A percentile compares a stretch with the other conserved stretches of the same genome.
phyloP scores from a whole-genome alignment of 1,140 invertebrate genomes.

The Lordiphosa stackelbergi region DNA sequence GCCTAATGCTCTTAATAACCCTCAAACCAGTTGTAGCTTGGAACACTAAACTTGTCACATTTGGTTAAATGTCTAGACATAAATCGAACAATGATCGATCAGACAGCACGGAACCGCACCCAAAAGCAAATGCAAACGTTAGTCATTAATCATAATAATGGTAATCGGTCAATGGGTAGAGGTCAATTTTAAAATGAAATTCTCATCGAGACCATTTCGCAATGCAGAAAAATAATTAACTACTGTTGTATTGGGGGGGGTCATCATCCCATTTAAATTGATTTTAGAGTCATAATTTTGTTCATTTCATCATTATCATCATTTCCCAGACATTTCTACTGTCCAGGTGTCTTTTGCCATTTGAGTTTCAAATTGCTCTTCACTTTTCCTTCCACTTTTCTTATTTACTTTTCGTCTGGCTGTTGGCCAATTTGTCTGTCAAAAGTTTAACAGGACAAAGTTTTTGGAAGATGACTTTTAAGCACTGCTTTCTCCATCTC shows the following conservation, averaged over 20 bases:
- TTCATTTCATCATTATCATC: too few species aligned
- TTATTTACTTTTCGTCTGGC: slow-evolving; percentile 1
- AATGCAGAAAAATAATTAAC: background rate
- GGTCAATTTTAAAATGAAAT: slow-evolving; percentile 11
- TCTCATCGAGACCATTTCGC: too few species aligned
- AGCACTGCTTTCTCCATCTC: background rate
- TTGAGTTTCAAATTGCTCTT: slow-evolving; percentile 5
- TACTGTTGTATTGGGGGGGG: too few species aligned
- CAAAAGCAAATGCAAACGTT: slow-evolving; percentile 7
- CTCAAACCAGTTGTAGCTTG: slow-evolving; percentile 6
- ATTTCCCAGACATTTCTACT: slow-evolving; percentile 1
- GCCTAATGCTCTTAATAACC: slow-evolving; percentile 8
- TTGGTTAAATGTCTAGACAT: slow-evolving; percentile 3
- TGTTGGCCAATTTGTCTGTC: slow-evolving; percentile 8
- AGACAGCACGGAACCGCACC: slow-evolving; percentile 5
- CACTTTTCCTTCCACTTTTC: too few species aligned
- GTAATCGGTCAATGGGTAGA: slow-evolving; percentile 7
- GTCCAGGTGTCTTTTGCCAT: slow-evolving; percentile 7
- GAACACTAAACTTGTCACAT: slow-evolving; percentile 13
- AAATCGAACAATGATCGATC: slow-evolving; percentile 8
- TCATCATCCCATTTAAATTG: too few species aligned
- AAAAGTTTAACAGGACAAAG: slow-evolving; percentile 8
- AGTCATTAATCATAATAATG: slow-evolving; percentile 10
- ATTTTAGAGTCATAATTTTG: background rate
- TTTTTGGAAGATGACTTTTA: slow-evolving; percentile 4